These are phyloP conservation scores for Archips crataeganus DNA, from an alignment of 2,888 invertebrate species.

Conservation along the genomic window DNA sequence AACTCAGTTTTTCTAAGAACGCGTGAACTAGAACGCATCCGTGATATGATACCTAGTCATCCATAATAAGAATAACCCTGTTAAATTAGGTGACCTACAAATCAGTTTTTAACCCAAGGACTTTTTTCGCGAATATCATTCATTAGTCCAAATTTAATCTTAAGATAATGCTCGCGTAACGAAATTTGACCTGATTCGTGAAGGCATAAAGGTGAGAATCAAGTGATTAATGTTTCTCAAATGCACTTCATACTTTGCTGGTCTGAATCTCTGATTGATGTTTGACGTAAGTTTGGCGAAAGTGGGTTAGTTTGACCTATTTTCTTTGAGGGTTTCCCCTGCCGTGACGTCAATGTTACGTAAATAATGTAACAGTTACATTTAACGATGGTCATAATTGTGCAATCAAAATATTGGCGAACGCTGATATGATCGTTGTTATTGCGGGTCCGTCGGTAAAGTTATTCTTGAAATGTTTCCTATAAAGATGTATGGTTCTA, in stretches of 20 bases:
- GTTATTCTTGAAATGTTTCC: slow-evolving; percentile 4
- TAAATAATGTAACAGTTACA: slow-evolving; percentile 52
- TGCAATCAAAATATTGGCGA: slow-evolving; percentile 67
- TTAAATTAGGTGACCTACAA: slow-evolving; percentile 68
- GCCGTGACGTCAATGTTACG: slow-evolving; percentile 74
- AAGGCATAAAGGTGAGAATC: slow-evolving; percentile 33
- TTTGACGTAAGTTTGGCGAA: slow-evolving; percentile 69
- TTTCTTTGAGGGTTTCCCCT: slow-evolving; percentile 66
- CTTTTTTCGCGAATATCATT: slow-evolving; percentile 35
- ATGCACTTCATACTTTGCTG: slow-evolving; percentile 49
- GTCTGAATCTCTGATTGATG: slow-evolving; percentile 54
- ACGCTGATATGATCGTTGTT: slow-evolving; percentile 30
- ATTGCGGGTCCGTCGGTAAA: background rate
- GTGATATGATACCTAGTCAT: slow-evolving; percentile 51
- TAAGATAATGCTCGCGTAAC: background rate
- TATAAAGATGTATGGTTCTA: background rate
- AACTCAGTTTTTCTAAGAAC: slow-evolving; percentile 34
- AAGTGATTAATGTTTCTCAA: slow-evolving; percentile 42
- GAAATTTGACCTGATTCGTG: slow-evolving; percentile 19
- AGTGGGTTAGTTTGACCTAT: slow-evolving; percentile 74
- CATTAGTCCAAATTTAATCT: slow-evolving; percentile 40
- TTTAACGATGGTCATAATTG: slow-evolving; percentile 61
- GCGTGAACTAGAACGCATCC: slow-evolving; percentile 35
- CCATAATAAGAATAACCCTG: slow-evolving; percentile 58
- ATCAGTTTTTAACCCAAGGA: slow-evolving; percentile 50